A percentile compares a stretch with the other conserved stretches of the same genome.
phyloP scores from a whole-genome alignment of 2,113 vertebrate species.

The Cryptomyrus ogoouensis region DNA sequence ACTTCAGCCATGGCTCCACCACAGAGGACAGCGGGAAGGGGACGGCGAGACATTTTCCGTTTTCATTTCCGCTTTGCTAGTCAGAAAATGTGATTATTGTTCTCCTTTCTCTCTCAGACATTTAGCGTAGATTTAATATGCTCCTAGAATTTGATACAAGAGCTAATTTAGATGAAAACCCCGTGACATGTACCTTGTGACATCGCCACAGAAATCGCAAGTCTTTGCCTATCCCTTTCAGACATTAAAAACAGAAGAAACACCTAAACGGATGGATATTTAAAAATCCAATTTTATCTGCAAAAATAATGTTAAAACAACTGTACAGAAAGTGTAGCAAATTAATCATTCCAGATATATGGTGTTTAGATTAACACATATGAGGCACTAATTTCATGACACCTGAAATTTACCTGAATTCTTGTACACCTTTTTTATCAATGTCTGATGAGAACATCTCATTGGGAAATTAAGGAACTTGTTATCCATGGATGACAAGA shows the following conservation, averaged over 20 bases:
- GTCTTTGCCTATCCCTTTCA: constrained; percentile 40
- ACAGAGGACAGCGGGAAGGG: not conserved
- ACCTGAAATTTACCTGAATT: not conserved
- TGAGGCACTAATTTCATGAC: not conserved
- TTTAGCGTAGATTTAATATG: constrained; percentile 62
- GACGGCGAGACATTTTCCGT: not conserved
- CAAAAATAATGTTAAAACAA: not conserved
- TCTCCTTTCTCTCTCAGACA: constrained; percentile 40
- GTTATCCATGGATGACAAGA: not conserved
- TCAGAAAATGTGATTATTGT: constrained; percentile 59
- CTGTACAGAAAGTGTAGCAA: not conserved
- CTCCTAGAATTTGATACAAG: constrained; percentile 57
- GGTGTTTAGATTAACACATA: not conserved
- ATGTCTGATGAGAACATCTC: not conserved
- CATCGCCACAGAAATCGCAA: constrained; percentile 40
- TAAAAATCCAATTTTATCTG: not conserved
- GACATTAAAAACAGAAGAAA: constrained; percentile 3
- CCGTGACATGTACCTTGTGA: constrained; percentile 63
- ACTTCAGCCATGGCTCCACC: not conserved
- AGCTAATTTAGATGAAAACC: constrained; percentile 61
- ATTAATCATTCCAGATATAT: not conserved
- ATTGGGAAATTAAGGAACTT: not conserved
- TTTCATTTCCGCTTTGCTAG: constrained; percentile 34
- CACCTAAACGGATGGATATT: not conserved
- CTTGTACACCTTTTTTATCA: not conserved